Evolutionary conservation across 1,140 invertebrate species (phyloP).

Genomic region (Drusus annulatus): DNA sequence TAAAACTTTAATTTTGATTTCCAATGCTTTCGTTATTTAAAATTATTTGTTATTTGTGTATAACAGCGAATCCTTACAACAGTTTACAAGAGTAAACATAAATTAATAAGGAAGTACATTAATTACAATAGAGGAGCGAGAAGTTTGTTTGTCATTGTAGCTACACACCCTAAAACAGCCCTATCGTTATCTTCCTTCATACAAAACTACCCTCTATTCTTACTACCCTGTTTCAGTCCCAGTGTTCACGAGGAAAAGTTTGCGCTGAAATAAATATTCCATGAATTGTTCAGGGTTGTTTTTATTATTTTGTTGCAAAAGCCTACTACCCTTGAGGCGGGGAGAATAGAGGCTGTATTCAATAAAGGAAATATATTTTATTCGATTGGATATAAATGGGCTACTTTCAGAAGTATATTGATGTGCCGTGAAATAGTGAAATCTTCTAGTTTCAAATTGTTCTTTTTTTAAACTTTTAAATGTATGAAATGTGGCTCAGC

Average conservation of each 20-base stretch:
- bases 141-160: too few relatives aligned
- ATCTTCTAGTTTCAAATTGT: slow-evolving; percentile 5
- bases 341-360: neutral
- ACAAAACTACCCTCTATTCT: slow-evolving; percentile 42
- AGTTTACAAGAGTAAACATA: too few relatives aligned
- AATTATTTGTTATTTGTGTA: too few relatives aligned
- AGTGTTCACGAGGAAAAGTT: slow-evolving; percentile 19
- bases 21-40: too few relatives aligned
- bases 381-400: slow-evolving; percentile 29
- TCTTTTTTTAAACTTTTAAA: neutral
- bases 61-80: too few relatives aligned
- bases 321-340: neutral
- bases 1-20: too few relatives aligned
- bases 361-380: slow-evolving; percentile 28
- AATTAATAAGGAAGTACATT: too few relatives aligned
- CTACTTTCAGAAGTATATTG: slow-evolving; percentile 23
- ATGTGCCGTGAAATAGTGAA: neutral
- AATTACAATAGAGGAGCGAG: too few relatives aligned
- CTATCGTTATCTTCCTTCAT: slow-evolving; percentile 33
- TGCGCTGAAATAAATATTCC: slow-evolving; percentile 39
- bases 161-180: neutral
- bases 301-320: slow-evolving; percentile 18
- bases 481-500: too few relatives aligned
- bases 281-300: slow-evolving; percentile 21
- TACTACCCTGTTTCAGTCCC: slow-evolving; percentile 47